Percentiles rank a stretch among this genome's conserved stretches.
Evolutionary conservation across 2,888 invertebrate genomes (phyloP).

Genomic region (Papilio elwesi): DNA sequence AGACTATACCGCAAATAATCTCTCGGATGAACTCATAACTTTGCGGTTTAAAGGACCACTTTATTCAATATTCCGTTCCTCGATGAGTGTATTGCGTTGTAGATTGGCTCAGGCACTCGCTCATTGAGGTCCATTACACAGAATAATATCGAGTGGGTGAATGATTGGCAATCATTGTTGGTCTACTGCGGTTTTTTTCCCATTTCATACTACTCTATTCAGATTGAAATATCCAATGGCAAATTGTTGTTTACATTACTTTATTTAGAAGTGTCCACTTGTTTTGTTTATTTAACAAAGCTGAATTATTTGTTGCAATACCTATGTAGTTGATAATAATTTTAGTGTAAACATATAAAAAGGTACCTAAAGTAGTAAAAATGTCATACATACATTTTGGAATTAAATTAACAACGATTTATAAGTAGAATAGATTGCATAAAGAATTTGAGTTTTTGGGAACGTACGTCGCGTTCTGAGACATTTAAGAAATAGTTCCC

Average conservation of each 20-base stretch:
- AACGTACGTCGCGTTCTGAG: too few species aligned
- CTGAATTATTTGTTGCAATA: not conserved
- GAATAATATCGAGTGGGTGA: conserved; percentile 21
- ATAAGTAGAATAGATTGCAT: too few species aligned
- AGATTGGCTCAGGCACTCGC: conserved; percentile 18
- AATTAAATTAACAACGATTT: too few species aligned
- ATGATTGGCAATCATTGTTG: conserved; percentile 24
- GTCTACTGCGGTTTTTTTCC: conserved; percentile 26
- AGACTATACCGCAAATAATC: conserved; percentile 6
- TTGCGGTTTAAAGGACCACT: conserved; percentile 16
- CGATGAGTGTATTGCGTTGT: conserved; percentile 8
- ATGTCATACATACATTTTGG: too few species aligned
- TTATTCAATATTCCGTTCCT: conserved; percentile 21
- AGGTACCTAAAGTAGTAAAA: too few species aligned
- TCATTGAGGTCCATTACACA: conserved; percentile 30
- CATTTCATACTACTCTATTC: conserved; percentile 19
- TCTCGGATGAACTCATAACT: conserved; percentile 7
- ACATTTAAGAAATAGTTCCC: too few species aligned
- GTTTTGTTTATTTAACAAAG: not conserved
- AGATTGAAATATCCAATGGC: conserved; percentile 12
- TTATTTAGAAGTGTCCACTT: not conserved
- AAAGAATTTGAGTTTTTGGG: too few species aligned
- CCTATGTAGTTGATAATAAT: too few species aligned
- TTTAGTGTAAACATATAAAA: too few species aligned
- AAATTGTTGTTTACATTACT: not conserved